A percentile compares a stretch with the other conserved stretches of the same genome.
Conservation (phyloP, 2,888 invertebrate species). For the Phoenoteleia sp. region DNA sequence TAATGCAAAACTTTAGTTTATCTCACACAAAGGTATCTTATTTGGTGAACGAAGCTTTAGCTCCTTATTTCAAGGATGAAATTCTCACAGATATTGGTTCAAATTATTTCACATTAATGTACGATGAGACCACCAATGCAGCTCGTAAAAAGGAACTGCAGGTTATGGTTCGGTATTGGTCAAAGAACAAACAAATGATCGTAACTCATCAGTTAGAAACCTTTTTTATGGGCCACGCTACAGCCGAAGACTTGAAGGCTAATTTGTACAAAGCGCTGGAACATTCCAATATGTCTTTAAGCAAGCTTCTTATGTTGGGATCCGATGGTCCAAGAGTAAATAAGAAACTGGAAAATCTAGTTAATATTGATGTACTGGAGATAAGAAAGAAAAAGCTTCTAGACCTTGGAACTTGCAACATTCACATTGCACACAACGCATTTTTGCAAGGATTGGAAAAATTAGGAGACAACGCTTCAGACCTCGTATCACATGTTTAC, state of each 20-base stretch:
- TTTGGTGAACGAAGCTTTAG: slow-evolving; percentile 20
- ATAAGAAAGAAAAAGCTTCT: background rate
- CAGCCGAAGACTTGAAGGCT: slow-evolving; percentile 14
- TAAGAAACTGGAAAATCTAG: slow-evolving; percentile 26
- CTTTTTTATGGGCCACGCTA: slow-evolving; percentile 44
- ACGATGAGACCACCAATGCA: slow-evolving; percentile 6
- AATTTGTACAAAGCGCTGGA: slow-evolving; percentile 5
- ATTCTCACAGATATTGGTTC: background rate
- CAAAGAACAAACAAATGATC: background rate
- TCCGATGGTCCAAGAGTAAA: slow-evolving; percentile 50
- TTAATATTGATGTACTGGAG: slow-evolving; percentile 9
- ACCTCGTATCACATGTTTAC: slow-evolving; percentile 36
- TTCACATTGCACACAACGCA: slow-evolving; percentile 58
- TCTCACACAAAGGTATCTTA: background rate
- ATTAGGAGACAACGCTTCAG: slow-evolving; percentile 31
- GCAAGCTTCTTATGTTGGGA: slow-evolving; percentile 36
- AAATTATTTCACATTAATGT: slow-evolving; percentile 11
- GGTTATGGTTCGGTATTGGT: slow-evolving; percentile 38
- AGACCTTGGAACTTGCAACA: slow-evolving; percentile 48
- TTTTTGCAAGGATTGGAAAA: slow-evolving; percentile 49
- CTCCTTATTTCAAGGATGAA: slow-evolving; percentile 14
- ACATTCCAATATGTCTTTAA: slow-evolving; percentile 24
- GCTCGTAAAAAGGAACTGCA: slow-evolving; percentile 28
- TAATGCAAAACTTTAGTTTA: slow-evolving; percentile 8
- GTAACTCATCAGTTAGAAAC: slow-evolving; percentile 23